These are phyloP conservation scores for Fulica atra DNA, from an alignment of 2,113 vertebrate species.

Conservation along the genomic window DNA sequence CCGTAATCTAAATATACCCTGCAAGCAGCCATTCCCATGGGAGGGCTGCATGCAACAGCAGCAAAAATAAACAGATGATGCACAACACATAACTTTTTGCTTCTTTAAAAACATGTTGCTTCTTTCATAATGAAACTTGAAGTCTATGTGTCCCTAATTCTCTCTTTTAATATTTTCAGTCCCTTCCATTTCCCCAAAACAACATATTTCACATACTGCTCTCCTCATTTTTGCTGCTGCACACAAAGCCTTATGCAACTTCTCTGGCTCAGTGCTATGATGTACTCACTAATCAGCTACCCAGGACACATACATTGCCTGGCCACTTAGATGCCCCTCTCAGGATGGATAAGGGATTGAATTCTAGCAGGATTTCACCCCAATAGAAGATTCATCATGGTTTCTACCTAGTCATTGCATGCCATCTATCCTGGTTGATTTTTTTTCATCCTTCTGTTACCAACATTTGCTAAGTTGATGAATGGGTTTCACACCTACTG, in stretches of 20 bases:
- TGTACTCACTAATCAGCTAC: neutral
- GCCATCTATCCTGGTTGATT: neutral
- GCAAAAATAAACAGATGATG: neutral
- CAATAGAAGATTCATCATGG: neutral
- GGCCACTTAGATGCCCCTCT: neutral
- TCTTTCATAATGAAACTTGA: neutral
- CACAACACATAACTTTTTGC: neutral
- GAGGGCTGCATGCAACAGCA: neutral
- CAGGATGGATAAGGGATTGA: neutral
- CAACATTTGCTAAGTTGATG: neutral
- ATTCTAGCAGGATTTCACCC: neutral
- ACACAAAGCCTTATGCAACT: neutral
- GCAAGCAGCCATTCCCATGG: neutral
- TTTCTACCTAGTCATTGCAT: neutral
- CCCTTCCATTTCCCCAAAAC: neutral
- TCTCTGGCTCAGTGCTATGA: neutral
- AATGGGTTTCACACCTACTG: conserved; percentile 41
- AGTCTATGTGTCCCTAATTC: neutral
- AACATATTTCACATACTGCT: neutral
- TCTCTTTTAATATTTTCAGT: neutral
- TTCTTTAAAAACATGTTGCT: neutral
- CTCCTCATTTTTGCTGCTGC: neutral
- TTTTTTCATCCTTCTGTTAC: neutral
- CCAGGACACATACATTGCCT: neutral
- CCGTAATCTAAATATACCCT: conserved; percentile 38